These are phyloP conservation scores for Melanotaenia maccullochi DNA, from an alignment of 2,797 vertebrate genomes.

Conservation along the genomic window DNA sequence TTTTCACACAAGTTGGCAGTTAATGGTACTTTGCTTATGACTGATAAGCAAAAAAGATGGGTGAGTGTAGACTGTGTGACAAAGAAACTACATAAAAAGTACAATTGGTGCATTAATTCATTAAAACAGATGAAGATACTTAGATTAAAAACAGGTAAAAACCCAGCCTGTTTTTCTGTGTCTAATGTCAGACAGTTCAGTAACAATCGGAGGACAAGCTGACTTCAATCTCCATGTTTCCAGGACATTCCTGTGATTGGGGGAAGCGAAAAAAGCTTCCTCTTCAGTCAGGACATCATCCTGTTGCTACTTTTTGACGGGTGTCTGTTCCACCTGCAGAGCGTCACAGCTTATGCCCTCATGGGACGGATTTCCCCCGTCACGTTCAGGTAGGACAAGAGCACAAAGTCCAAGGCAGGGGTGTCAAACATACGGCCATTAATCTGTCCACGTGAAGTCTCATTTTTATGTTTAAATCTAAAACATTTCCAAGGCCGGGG, in stretches of 20 bases:
- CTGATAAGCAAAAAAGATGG: not conserved
- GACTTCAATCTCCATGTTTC: not conserved
- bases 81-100: too few species aligned
- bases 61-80: too few species aligned
- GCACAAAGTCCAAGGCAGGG: not conserved
- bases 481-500: too few species aligned
- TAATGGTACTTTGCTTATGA: not conserved
- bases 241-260: conserved; percentile 90
- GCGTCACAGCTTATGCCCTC: conserved; percentile 93
- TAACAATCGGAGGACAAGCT: not conserved
- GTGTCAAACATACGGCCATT: not conserved
- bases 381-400: conserved; percentile 90
- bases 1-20: not conserved
- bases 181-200: too few species aligned
- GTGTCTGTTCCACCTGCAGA: conserved; percentile 93
- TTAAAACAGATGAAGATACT: too few species aligned
- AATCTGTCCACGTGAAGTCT: too few species aligned
- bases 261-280: conserved; percentile 84
- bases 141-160: too few species aligned
- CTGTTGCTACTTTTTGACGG: conserved; percentile 91
- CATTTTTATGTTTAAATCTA: too few species aligned
- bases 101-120: too few species aligned
- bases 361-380: conserved; percentile 97
- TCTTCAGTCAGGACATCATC: conserved; percentile 87
- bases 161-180: not conserved